These are phyloP conservation scores for Pagrus major DNA, from an alignment of 2,113 vertebrate genomes.

Conservation along the genomic window DNA sequence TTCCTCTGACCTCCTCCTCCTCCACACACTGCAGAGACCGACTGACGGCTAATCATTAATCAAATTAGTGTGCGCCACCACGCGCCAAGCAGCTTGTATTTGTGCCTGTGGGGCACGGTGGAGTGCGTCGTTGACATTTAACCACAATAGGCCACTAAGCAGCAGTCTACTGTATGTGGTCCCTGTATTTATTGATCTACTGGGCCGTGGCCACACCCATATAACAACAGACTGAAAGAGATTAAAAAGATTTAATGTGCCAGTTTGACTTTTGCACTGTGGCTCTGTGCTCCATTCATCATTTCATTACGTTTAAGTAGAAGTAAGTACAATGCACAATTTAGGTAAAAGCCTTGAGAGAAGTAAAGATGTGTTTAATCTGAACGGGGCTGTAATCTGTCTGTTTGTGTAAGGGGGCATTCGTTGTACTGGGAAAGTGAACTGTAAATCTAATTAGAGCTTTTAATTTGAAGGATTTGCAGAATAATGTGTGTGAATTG, in stretches of 20 bases:
- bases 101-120: slow-evolving; percentile 42
- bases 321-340: not conserved
- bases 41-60: slow-evolving; percentile 74
- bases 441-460: not conserved
- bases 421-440: not conserved
- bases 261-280: not conserved
- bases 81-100: slow-evolving; percentile 42
- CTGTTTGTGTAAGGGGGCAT: not conserved
- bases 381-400: not conserved
- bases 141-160: slow-evolving; percentile 44
- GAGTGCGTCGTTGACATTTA: slow-evolving; percentile 71
- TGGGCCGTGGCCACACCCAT: slow-evolving; percentile 46
- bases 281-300: not conserved
- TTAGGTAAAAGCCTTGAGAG: not conserved
- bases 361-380: not conserved
- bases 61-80: slow-evolving; percentile 64
- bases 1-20: slow-evolving; percentile 21
- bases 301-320: not conserved
- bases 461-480: not conserved
- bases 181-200: slow-evolving; percentile 30
- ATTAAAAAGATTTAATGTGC: not conserved
- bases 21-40: slow-evolving; percentile 7
- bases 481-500: not conserved
- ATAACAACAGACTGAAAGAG: not conserved
- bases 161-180: slow-evolving; percentile 29